phyloP scores from a whole-genome alignment of 1,140 invertebrate genomes.

The Drosophila kohkoa region DNA sequence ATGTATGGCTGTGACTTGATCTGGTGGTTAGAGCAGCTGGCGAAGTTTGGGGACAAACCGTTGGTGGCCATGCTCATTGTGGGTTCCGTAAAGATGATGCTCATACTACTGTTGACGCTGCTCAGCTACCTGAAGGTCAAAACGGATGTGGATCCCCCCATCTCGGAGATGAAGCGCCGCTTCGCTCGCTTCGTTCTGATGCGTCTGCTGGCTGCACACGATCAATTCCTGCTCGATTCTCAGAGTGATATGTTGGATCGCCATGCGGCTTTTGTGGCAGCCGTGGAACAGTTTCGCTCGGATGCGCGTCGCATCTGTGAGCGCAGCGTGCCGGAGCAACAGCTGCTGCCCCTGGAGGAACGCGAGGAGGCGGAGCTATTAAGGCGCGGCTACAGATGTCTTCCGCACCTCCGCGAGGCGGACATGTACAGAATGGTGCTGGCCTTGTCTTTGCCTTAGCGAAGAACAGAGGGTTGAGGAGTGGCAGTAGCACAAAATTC shows the following conservation, averaged over 20 bases:
- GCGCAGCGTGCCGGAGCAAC: constrained; percentile 35
- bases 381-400: constrained; percentile 36
- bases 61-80: constrained; percentile 38
- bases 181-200: constrained; percentile 60
- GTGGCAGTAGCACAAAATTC: constrained; percentile 27
- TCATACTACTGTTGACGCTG: constrained; percentile 39
- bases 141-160: constrained; percentile 6
- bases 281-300: constrained; percentile 48
- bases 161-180: constrained; percentile 40
- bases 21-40: constrained; percentile 36
- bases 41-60: neutral
- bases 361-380: constrained; percentile 38
- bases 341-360: constrained; percentile 44
- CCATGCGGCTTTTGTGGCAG: constrained; percentile 21
- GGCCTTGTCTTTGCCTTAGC: constrained; percentile 17
- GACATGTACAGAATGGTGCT: constrained; percentile 56
- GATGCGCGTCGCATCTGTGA: constrained; percentile 56
- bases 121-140: constrained; percentile 22
- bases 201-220: constrained; percentile 47
- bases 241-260: neutral
- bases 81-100: constrained; percentile 24
- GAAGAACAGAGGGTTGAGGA: neutral
- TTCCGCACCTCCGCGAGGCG: constrained; percentile 35
- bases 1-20: constrained; percentile 37
- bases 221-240: constrained; percentile 28